phyloP scores from a whole-genome alignment of 2,888 invertebrate genomes.

The Physocephala rufipes region DNA sequence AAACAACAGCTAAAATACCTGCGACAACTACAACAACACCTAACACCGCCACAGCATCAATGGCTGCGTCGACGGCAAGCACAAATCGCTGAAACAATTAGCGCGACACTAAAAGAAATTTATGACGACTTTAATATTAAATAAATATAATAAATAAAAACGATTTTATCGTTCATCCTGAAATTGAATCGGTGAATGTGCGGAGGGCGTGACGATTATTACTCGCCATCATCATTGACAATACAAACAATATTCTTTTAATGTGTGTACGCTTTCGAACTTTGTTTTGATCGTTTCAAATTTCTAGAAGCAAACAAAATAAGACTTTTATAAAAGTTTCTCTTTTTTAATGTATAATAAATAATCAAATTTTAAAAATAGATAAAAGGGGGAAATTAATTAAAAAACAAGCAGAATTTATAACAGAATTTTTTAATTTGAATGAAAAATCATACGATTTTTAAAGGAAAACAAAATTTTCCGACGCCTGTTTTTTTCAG shows the following conservation, averaged over 20 bases:
- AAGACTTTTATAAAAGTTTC: slow-evolving; percentile 21
- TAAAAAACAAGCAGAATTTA: too few relatives aligned
- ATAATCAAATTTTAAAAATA: too few relatives aligned
- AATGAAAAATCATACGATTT: too few relatives aligned
- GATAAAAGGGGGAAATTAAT: neutral
- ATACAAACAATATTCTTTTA: neutral
- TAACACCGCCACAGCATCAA: neutral
- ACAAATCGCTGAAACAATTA: slow-evolving; percentile 20
- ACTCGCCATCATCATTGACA: neutral
- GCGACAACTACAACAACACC: neutral
- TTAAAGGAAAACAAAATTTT: too few relatives aligned
- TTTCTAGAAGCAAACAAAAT: neutral
- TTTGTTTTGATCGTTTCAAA: neutral
- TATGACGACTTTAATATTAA: slow-evolving; percentile 17
- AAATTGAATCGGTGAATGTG: neutral
- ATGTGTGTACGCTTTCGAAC: neutral
- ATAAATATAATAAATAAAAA: slow-evolving; percentile 21
- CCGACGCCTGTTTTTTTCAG: too few relatives aligned
- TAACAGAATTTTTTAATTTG: too few relatives aligned
- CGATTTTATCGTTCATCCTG: slow-evolving; percentile 15
- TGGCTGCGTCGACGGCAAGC: neutral
- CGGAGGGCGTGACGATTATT: neutral
- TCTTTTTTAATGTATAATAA: neutral
- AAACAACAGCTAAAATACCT: neutral
- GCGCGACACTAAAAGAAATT: slow-evolving; percentile 19